phyloP scores from a whole-genome alignment of 1,140 invertebrate species.

The Sesamia nonagrioides region DNA sequence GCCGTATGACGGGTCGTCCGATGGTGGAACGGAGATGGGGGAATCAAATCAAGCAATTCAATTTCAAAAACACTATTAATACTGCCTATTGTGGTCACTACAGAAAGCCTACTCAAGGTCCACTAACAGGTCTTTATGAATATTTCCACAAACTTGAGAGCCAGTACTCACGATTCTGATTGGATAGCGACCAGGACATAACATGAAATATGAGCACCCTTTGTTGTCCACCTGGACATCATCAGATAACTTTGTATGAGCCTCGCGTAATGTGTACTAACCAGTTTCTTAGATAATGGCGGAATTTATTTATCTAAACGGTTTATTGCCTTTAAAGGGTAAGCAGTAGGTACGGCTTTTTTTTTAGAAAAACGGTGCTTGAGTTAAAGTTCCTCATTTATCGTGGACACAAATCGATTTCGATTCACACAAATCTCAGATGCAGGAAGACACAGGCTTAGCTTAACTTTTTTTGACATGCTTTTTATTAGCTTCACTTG shows the following conservation, averaged over 20 bases:
- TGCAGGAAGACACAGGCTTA: neutral
- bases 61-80: too few species aligned
- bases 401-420: neutral
- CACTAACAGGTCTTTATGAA: conserved; percentile 10
- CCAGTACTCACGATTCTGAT: conserved; percentile 5
- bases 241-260: conserved; percentile 23
- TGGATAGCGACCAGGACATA: conserved; percentile 20
- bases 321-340: conserved; percentile 24
- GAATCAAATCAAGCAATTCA: too few species aligned
- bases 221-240: conserved; percentile 13
- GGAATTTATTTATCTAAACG: conserved; percentile 32
- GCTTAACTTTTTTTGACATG: too few species aligned
- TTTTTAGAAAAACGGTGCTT: neutral
- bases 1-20: too few species aligned
- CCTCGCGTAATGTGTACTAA: conserved; percentile 11
- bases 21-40: too few species aligned
- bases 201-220: conserved; percentile 24
- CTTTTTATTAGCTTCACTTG: too few species aligned
- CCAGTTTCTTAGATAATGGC: neutral
- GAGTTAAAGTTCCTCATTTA: neutral
- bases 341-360: neutral
- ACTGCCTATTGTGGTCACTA: neutral
- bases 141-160: conserved; percentile 10
- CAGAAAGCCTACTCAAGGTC: neutral
- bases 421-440: neutral